These are phyloP conservation scores for Danio tinwini DNA, from an alignment of 2,797 vertebrate species.

Conservation along the genomic window DNA sequence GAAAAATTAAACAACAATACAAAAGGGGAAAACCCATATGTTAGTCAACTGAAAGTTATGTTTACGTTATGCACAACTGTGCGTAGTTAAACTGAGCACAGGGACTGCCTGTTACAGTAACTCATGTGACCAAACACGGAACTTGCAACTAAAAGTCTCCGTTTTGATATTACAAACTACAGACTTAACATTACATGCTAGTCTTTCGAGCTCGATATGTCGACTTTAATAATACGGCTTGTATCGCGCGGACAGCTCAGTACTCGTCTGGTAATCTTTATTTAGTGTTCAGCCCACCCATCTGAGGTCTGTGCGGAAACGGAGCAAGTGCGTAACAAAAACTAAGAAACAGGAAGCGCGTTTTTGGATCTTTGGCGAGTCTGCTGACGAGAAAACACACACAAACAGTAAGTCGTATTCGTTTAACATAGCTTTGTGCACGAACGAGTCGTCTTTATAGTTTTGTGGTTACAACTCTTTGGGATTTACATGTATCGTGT, in stretches of 20 bases:
- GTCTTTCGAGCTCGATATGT: background rate
- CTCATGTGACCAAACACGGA: slow-evolving; percentile 46
- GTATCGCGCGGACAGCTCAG: background rate
- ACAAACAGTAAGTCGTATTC: background rate
- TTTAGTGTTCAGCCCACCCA: background rate
- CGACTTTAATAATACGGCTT: background rate
- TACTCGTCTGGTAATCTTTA: background rate
- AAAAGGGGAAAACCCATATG: background rate
- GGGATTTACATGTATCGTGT: too few relatives aligned
- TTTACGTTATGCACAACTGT: too few relatives aligned
- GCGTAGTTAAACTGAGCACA: background rate
- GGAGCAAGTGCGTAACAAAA: background rate
- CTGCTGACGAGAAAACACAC: background rate
- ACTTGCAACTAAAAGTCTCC: slow-evolving; percentile 1
- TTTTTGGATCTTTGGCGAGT: too few relatives aligned
- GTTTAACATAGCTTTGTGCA: background rate
- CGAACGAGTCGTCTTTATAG: background rate
- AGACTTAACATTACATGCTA: too few relatives aligned
- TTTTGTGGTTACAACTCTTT: background rate
- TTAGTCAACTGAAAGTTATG: background rate
- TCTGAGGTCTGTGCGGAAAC: background rate
- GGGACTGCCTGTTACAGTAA: background rate
- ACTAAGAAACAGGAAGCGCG: slow-evolving; percentile 12
- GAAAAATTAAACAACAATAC: background rate
- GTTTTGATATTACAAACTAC: too few relatives aligned